A percentile compares a stretch with the other conserved stretches of the same genome.
phyloP scores from a whole-genome alignment of 2,888 invertebrate species.

The Punctoribates punctum region DNA sequence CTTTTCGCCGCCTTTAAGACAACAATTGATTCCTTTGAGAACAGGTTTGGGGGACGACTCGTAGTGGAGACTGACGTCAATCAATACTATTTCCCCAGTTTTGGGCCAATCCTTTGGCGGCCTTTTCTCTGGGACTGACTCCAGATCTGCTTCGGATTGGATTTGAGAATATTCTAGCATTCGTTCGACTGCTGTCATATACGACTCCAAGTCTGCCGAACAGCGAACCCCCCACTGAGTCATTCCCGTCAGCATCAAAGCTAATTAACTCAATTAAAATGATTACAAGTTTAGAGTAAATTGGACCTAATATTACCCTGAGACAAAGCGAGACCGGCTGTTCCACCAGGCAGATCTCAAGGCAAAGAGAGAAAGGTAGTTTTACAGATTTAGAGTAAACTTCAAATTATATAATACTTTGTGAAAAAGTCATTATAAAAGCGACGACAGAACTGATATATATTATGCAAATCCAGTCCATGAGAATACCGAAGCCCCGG shows the following conservation, averaged over 20 bases:
- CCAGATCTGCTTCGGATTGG: conserved; percentile 65
- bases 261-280: conserved; percentile 60
- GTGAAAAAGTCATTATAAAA: conserved; percentile 31
- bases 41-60: neutral
- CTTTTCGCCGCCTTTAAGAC: conserved; percentile 40
- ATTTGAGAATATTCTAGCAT: conserved; percentile 73
- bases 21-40: conserved; percentile 19
- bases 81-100: conserved; percentile 3
- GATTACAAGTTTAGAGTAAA: conserved; percentile 66
- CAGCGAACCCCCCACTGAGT: conserved; percentile 59
- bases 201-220: conserved; percentile 58
- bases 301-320: conserved; percentile 61
- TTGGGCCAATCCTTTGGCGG: conserved; percentile 29
- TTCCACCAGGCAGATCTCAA: conserved; percentile 57
- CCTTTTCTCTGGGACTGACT: conserved; percentile 54
- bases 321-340: conserved; percentile 65
- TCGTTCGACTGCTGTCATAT: conserved; percentile 65
- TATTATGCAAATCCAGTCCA: conserved; percentile 41
- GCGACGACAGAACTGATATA: conserved; percentile 40
- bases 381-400: neutral
- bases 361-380: neutral
- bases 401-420: neutral
- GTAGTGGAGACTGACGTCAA: conserved; percentile 52
- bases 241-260: conserved; percentile 57
- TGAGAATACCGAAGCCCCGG: conserved; percentile 77